phyloP scores from a whole-genome alignment of 2,888 invertebrate species.

The Diarsia dahlii region DNA sequence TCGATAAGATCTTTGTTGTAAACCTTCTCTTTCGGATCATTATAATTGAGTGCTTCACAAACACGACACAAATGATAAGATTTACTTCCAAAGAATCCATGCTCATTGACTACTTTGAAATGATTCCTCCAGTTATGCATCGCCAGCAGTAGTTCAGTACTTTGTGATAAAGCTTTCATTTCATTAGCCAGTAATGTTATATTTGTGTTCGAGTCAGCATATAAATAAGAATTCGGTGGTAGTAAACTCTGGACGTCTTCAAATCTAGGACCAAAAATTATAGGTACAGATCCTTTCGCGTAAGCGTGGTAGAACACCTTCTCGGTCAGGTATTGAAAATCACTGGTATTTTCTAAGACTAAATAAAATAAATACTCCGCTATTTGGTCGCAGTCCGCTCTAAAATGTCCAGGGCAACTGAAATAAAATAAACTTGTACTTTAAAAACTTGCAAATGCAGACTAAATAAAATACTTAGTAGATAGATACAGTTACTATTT shows the following conservation, averaged over 20 bases:
- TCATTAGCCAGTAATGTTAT: constrained; percentile 88
- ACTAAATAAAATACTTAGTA: neutral
- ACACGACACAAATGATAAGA: constrained; percentile 92
- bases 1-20: constrained; percentile 71
- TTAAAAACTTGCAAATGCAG: neutral
- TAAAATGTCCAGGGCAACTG: constrained; percentile 92
- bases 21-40: constrained; percentile 76
- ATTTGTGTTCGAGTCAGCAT: constrained; percentile 89
- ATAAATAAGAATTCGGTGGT: constrained; percentile 92
- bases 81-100: constrained; percentile 92
- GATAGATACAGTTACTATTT: neutral
- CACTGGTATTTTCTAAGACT: constrained; percentile 93
- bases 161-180: constrained; percentile 85
- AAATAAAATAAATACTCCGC: constrained; percentile 92
- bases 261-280: constrained; percentile 91
- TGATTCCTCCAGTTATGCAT: constrained; percentile 91
- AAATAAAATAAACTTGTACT: constrained; percentile 65
- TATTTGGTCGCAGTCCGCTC: constrained; percentile 90
- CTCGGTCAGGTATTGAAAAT: constrained; percentile 93
- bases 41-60: constrained; percentile 93
- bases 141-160: constrained; percentile 76
- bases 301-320: constrained; percentile 93
- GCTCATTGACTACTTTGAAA: constrained; percentile 91
- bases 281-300: constrained; percentile 91
- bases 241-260: constrained; percentile 88